These are phyloP conservation scores for Scytalopus superciliaris DNA, from an alignment of 2,113 vertebrate species.

Conservation along the genomic window DNA sequence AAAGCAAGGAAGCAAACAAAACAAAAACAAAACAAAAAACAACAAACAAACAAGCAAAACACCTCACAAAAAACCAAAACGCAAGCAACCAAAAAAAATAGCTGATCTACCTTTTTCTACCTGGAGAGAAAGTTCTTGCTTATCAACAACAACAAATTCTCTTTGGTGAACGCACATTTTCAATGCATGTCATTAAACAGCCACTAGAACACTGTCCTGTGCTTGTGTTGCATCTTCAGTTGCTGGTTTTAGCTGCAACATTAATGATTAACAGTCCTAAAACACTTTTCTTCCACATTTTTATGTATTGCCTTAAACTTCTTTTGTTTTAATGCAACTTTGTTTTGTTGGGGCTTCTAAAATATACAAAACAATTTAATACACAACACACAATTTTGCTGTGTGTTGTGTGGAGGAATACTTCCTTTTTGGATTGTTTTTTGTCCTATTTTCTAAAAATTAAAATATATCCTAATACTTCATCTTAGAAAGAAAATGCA, in stretches of 20 bases:
- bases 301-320: background rate
- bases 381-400: background rate
- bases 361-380: background rate
- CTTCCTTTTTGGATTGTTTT: background rate
- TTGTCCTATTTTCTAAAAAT: background rate
- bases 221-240: background rate
- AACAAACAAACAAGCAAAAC: too few species aligned
- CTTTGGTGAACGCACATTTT: background rate
- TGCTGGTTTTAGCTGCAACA: background rate
- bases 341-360: background rate
- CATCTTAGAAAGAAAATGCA: background rate
- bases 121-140: background rate
- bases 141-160: background rate
- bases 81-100: too few species aligned
- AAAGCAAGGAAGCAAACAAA: too few species aligned
- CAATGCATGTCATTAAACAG: background rate
- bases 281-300: background rate
- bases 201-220: background rate
- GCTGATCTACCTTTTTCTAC: background rate
- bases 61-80: too few species aligned
- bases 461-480: background rate
- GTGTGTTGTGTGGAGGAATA: background rate
- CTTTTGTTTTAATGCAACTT: background rate
- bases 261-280: background rate
- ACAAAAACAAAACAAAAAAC: too few species aligned